Evolutionary conservation across 2,113 vertebrate genomes (phyloP).

Genomic region (Peromyscus polionotus): DNA sequence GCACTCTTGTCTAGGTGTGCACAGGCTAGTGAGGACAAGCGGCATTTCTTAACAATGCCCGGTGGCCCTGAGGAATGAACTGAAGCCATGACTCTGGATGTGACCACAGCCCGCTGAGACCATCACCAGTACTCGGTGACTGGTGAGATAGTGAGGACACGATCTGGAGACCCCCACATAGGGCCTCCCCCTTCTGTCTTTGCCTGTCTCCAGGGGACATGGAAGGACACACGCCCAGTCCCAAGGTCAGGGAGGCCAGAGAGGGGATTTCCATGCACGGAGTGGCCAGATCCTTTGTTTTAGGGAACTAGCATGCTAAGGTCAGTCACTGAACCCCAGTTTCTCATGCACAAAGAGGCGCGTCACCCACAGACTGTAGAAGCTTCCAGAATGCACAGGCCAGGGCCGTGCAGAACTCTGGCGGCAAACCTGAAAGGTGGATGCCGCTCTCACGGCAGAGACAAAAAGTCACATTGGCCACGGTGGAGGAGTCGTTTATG

Average conservation of each 20-base stretch:
- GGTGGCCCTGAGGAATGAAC: background rate
- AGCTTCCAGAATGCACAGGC: background rate
- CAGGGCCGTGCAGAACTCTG: background rate
- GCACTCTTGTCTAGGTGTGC: background rate
- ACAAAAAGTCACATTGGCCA: background rate
- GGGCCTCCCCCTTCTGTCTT: background rate
- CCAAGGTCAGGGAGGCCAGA: constrained; percentile 58
- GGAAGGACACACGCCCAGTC: background rate
- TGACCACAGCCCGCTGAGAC: no score
- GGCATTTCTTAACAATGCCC: background rate
- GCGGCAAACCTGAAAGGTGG: background rate
- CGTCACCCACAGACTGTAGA: background rate
- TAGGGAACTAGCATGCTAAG: constrained; percentile 75
- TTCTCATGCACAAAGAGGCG: constrained; percentile 9
- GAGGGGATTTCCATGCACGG: constrained; percentile 76
- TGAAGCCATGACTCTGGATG: background rate
- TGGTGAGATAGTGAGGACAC: fast-evolving
- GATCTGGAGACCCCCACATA: background rate
- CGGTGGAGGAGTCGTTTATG: background rate
- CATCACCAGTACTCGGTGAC: background rate
- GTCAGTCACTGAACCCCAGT: constrained; percentile 49
- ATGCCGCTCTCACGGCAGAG: background rate
- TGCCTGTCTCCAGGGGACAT: background rate
- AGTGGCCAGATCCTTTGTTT: constrained; percentile 70
- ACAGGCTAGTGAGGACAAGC: background rate